A percentile compares a stretch with the other conserved stretches of the same genome.
phyloP scores from a whole-genome alignment of 2,113 vertebrate genomes.

The Paradoxurus hermaphroditus region DNA sequence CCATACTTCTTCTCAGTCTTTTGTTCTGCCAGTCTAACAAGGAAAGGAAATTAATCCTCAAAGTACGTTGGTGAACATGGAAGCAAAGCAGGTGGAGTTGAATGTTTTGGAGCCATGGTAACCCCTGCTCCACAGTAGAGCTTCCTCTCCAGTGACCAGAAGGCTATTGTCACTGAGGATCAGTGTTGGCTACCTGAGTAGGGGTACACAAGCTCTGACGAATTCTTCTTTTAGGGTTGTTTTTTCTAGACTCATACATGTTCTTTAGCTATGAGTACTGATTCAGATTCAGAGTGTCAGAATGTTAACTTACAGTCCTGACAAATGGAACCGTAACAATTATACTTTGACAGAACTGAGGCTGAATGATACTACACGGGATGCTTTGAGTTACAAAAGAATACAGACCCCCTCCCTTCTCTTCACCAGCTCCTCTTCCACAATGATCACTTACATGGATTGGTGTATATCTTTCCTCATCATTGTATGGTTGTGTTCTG shows the following conservation, averaged over 20 bases:
- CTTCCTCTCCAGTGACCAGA: background rate
- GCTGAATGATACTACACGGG: background rate
- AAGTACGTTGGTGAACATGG: background rate
- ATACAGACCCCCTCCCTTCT: background rate
- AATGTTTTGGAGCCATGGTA: background rate
- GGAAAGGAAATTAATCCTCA: background rate
- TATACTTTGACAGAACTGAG: background rate
- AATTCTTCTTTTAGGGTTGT: background rate
- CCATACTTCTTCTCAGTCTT: background rate
- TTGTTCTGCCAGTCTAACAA: background rate
- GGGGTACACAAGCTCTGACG: background rate
- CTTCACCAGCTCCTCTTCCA: background rate
- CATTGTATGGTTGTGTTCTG: background rate
- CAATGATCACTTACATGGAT: background rate
- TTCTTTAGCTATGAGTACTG: background rate
- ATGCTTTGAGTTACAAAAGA: background rate
- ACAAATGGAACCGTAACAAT: background rate
- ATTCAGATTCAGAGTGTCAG: background rate
- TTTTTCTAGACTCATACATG: background rate
- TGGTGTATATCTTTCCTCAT: background rate
- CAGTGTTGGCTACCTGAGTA: background rate
- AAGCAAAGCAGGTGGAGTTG: background rate
- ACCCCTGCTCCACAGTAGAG: background rate
- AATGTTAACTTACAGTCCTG: background rate
- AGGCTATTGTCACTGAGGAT: background rate